A percentile compares a stretch with the other conserved stretches of the same genome.
phyloP scores from a whole-genome alignment of 2,888 invertebrate genomes.

The Tetranychus truncatus region DNA sequence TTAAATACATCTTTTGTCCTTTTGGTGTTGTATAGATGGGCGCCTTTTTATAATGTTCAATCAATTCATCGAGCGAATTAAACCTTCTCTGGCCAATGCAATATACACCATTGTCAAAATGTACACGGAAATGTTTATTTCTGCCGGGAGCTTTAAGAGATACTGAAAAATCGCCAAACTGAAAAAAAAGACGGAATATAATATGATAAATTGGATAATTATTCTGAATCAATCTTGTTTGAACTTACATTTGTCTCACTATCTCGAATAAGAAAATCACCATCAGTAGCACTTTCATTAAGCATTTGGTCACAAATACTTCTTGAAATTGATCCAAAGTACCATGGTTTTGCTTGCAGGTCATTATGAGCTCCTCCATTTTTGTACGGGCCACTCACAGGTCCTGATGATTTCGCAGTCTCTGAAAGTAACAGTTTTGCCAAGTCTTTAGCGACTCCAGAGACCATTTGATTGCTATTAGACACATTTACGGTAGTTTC shows the following conservation, averaged over 20 bases:
- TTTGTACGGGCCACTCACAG: background rate
- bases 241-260: slow-evolving; percentile 88
- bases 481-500: background rate
- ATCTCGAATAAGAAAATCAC: slow-evolving; percentile 94
- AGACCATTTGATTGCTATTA: background rate
- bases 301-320: slow-evolving; percentile 88
- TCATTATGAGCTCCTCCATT: slow-evolving; percentile 23
- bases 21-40: slow-evolving; percentile 96
- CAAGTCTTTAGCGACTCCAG: background rate
- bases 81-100: slow-evolving; percentile 98
- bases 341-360: slow-evolving; percentile 60
- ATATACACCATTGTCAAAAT: slow-evolving; percentile 68
- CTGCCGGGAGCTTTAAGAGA: slow-evolving; percentile 90
- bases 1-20: slow-evolving; percentile 90
- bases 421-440: background rate
- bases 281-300: slow-evolving; percentile 85
- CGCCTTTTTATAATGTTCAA: slow-evolving; percentile 94
- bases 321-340: slow-evolving; percentile 85
- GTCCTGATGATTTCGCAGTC: background rate
- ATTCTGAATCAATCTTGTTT: no score
- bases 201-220: background rate
- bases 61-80: slow-evolving; percentile 79
- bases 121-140: slow-evolving; percentile 97
- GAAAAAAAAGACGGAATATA: slow-evolving; percentile 24
- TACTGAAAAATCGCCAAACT: slow-evolving; percentile 96